Evolutionary conservation across 2,113 vertebrate genomes (phyloP).

Genomic region (Collichthys lucidus): DNA sequence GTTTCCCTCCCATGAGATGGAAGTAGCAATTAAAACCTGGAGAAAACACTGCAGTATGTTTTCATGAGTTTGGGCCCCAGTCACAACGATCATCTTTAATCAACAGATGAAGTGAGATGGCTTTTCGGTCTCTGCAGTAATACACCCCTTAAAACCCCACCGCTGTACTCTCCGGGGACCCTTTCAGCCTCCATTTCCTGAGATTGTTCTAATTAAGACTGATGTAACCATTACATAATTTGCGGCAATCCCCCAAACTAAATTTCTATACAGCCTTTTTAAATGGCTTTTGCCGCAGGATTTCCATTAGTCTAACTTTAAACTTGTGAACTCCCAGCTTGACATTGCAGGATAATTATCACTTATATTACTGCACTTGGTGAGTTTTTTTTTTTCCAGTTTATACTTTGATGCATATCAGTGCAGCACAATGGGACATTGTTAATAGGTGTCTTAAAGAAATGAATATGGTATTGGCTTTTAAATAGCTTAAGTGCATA

Average conservation of each 20-base stretch:
- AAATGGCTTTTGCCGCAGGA: constrained; percentile 45
- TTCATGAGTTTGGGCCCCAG: constrained; percentile 25
- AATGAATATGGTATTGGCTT: constrained; percentile 4
- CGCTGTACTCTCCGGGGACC: constrained; percentile 47
- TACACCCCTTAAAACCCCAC: constrained; percentile 19
- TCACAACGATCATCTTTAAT: constrained; percentile 56
- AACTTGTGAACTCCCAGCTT: constrained; percentile 30
- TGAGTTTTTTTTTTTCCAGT: not conserved
- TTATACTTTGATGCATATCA: constrained; percentile 29
- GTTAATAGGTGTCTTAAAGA: not conserved
- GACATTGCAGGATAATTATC: constrained; percentile 7
- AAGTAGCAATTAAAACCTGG: constrained; percentile 54
- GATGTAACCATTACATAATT: constrained; percentile 68
- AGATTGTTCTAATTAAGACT: constrained; percentile 62
- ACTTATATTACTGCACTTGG: not conserved
- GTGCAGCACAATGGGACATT: not conserved
- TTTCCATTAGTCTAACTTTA: constrained; percentile 54
- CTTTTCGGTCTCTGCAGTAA: constrained; percentile 30
- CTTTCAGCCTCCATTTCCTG: constrained; percentile 14
- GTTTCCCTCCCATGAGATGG: constrained; percentile 49
- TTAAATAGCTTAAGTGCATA: constrained; percentile 3
- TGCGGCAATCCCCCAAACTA: constrained; percentile 52
- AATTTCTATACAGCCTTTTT: constrained; percentile 29
- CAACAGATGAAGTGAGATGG: constrained; percentile 49
- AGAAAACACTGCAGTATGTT: constrained; percentile 38